Percentiles rank a stretch among this genome's conserved stretches.
These are phyloP conservation scores for Austrofundulus limnaeus DNA, from an alignment of 2,113 vertebrate species.

Conservation along the genomic window DNA sequence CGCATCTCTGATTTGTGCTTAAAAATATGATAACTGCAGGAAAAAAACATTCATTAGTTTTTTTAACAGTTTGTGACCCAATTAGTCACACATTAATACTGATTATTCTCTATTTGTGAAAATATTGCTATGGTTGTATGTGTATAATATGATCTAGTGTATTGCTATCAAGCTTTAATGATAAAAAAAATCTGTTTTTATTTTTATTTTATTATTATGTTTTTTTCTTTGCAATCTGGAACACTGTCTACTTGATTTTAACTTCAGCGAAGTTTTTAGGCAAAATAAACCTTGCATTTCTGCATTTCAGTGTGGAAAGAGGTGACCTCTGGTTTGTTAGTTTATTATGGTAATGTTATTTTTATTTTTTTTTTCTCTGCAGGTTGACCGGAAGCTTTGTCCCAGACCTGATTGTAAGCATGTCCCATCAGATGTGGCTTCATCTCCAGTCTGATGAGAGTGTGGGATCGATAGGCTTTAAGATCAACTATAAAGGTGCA, in stretches of 20 bases:
- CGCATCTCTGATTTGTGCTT: neutral
- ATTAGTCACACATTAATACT: neutral
- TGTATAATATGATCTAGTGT: neutral
- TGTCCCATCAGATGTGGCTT: conserved; percentile 97
- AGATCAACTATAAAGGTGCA: conserved; percentile 97
- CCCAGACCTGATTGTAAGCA: conserved; percentile 96
- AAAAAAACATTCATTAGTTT: too few relatives aligned
- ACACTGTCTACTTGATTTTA: neutral
- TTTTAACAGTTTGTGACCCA: too few relatives aligned
- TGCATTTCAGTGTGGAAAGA: neutral
- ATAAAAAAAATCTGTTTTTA: too few relatives aligned
- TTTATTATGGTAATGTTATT: neutral
- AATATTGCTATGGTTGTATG: neutral
- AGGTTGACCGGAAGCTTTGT: conserved; percentile 97
- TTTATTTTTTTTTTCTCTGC: conserved; percentile 34
- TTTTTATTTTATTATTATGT: too few relatives aligned
- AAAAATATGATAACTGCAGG: neutral
- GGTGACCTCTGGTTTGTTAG: conserved; percentile 4
- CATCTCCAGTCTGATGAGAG: conserved; percentile 98
- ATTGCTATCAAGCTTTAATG: neutral
- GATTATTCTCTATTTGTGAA: neutral
- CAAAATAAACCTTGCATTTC: neutral
- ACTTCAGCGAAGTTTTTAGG: too few relatives aligned
- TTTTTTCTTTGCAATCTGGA: too few relatives aligned
- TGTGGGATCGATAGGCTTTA: conserved; percentile 97